phyloP scores from a whole-genome alignment of 2,113 vertebrate species.

The Meriones unguiculatus region DNA sequence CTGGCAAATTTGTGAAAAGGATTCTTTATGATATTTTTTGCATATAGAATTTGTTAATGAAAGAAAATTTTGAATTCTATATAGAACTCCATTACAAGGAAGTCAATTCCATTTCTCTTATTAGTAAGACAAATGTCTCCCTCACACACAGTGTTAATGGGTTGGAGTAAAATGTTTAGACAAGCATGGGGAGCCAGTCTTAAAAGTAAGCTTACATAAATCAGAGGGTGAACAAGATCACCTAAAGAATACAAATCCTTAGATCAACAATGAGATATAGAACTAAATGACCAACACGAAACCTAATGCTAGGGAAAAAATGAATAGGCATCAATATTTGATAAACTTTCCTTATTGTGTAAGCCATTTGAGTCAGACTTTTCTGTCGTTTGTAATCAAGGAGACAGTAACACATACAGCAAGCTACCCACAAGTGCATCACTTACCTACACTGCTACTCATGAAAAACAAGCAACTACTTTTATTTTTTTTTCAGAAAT shows the following conservation, averaged over 20 bases:
- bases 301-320: background rate
- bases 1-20: constrained; percentile 11
- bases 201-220: background rate
- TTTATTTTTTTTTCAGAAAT: background rate
- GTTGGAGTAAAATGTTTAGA: background rate
- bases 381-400: background rate
- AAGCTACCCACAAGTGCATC: background rate
- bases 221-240: background rate
- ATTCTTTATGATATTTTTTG: constrained; percentile 14
- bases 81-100: background rate
- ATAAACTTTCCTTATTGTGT: background rate
- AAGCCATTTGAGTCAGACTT: background rate
- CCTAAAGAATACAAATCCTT: background rate
- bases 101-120: background rate
- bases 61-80: background rate
- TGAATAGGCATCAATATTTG: background rate
- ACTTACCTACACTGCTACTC: background rate
- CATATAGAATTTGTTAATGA: background rate
- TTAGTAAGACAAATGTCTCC: background rate
- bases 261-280: background rate
- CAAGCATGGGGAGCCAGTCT: background rate
- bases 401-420: background rate
- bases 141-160: background rate
- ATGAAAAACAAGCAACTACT: background rate
- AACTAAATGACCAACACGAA: background rate